Evolutionary conservation across 30 jellyfish, hydroid and myxozoan species (phyloP), one percentile per base, ranked within the genome.

Genomic region (Aurelia sp.): DNA sequence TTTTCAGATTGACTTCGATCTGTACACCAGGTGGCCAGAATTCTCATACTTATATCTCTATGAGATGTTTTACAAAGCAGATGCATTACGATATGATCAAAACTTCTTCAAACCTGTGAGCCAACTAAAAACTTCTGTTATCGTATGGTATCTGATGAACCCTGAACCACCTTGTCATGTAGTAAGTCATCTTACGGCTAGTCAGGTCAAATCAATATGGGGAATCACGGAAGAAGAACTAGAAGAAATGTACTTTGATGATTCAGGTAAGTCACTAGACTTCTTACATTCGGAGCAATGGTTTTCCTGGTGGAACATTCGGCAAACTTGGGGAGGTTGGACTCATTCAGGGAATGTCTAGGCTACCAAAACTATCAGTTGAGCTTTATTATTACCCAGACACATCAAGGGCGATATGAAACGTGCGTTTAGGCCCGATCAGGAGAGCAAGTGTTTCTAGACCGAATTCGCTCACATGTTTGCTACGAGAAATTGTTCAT

Each of bases 181-280:
- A 15, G 98, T 93, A 13, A 82, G 98, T 24, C 98, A 93, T 60
- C 91, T 93, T 19, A 93, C 98, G 5, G 97, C 98, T 13, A 93
- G 98, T 62, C 98, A 93, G 69, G 98, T 93, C 55, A 93, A 93
- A 64, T 93, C 98, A 61, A 93, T 93, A 71, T 93, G 98, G 98
- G 97, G 98, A 6, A 88, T 93, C 27, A 93, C 98, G n/a, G 98
- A 93, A 61, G 97, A 93, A 40, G 98, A 93, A 75, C 86, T 93
- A 59, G 98, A 93, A 63, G 97, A 80, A 50, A 93, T 93, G 98
- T 93, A 93, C 68, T 93, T 93, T 57, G 92, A 88, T 81, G 97
- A 88, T n/a, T 47, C 98, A 62, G 98, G 98, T 92, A 60, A 13
- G 90, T 44, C 15, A 44, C 55, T 5, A 44, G 2, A 44, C 55